Conservation (phyloP, 2,113 vertebrate species). For the Caranx ignobilis region DNA sequence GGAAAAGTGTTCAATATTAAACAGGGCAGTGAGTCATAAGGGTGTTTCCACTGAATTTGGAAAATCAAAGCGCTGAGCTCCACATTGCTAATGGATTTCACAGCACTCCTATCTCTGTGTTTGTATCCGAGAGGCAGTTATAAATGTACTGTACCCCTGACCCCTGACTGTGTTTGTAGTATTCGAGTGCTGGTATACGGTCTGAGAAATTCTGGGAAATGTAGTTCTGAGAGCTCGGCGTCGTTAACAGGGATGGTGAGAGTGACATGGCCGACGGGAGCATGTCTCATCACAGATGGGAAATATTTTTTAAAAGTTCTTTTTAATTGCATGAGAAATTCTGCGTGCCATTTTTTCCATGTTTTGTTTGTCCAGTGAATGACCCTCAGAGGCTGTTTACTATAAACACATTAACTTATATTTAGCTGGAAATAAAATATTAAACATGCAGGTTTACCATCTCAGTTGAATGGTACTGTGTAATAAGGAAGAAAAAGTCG, state of each 20-base stretch:
- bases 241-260: constrained; percentile 36
- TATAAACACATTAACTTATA: constrained; percentile 59
- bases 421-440: constrained; percentile 39
- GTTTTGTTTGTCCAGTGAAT: constrained; percentile 56
- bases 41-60: constrained; percentile 72
- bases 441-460: constrained; percentile 41
- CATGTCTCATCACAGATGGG: constrained; percentile 46
- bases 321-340: constrained; percentile 74
- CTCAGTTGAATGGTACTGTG: constrained; percentile 25
- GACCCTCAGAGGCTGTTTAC: constrained; percentile 33
- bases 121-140: constrained; percentile 46
- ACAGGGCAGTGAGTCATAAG: constrained; percentile 72
- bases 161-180: constrained; percentile 57
- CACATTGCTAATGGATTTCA: constrained; percentile 66
- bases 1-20: constrained; percentile 76
- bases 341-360: constrained; percentile 67
- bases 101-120: constrained; percentile 59
- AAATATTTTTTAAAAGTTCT: constrained; percentile 12
- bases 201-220: constrained; percentile 58
- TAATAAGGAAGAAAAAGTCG: constrained; percentile 43
- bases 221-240: constrained; percentile 24
- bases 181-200: constrained; percentile 42
- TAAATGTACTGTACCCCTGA: constrained; percentile 44
- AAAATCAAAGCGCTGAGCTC: constrained; percentile 63
- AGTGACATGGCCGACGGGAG: constrained; percentile 47